Evolutionary conservation across 2,113 vertebrate species (phyloP), one percentile per base, ranked within the genome.

Genomic region (Eidolon helvum): DNA sequence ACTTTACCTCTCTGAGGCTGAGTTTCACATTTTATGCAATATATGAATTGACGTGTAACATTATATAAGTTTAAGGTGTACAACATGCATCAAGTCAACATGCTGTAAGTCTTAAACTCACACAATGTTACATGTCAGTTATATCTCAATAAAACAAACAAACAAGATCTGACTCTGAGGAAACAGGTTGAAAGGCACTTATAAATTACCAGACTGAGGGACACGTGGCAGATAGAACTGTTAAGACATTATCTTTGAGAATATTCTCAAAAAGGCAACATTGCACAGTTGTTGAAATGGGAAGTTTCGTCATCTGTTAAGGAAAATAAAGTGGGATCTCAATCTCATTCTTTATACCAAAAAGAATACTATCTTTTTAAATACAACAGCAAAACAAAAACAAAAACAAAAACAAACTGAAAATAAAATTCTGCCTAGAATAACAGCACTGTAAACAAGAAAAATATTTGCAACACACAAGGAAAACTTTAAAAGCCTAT

Each of bases 361-460:
- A 71, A 87, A 91, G 10, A 65, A 43, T 38, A 19, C 1, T 57
- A 48, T 50, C 10, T 12, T 72, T 94, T 87, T n/a, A 66, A 78
- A 85, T 38, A 61, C 33, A 77, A 11, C 38, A 55, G 48, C 77
- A 63, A 63, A 59, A 63, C 30, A 63, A 48, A 55, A 43, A 86
- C 92, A 78, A 43, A 43, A 43, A 5, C 35, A 69, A 68, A 87
- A 91, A 69, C 19, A 68, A 35, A 80, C 16, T 65, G 90, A 91
- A 87, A 96, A 91, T 8, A 85, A 75, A 40, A 55, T 85, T 74
- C 28, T 91, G 24, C n/a, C 53, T 80, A 75, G 18, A 91, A 78
- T 59, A 91, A 84, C 66, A 87, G 15, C 21, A 72, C 26, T 30
- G 14, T 65, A 72, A 84, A 65, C 8, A 77, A 66, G 24, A 35